Base-by-base conservation (phyloP, 2,797 vertebrate species). In the Girardinus metallicus region DNA sequence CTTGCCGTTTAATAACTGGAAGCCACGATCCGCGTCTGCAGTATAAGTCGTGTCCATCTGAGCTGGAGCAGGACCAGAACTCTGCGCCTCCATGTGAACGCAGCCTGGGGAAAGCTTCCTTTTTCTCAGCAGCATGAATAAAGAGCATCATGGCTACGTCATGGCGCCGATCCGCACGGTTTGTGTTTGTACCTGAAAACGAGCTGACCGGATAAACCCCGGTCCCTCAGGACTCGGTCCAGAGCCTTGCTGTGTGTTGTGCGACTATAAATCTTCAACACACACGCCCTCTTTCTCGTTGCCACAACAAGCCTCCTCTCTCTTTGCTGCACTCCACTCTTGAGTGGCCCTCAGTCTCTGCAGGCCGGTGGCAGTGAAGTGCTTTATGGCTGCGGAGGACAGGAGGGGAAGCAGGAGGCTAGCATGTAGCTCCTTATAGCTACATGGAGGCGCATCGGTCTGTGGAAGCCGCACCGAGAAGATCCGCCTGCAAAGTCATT, bases 361-460 rank as follows among this genome's bases (percentile, higher is more conserved):
- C 80, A 81, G 80, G 80, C 82, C 80, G 41, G 83, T 82, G 83
- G 85, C 91, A 92, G 93, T 93, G 86, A 91, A 91, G 89, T 90
- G 84, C 85, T 94, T 94, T 94, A 92, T 90, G 86, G 90, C 82
- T 82, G 88, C 70, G 78, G 82, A 82, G 88, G 87, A 87, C 75
- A 74, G 78, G 83, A 84, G 89, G 80, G 80, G 89, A 91, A 51
- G 43, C 44, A 57, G 79, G 81, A 90, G 87, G 92, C 87, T 47
- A 88, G 83, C 76, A 78, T 87, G 86, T 88, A 91, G 89, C 89
- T 94, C 93, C 92, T 87, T 82, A 79, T 78, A 75, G 81, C 74
- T 49, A 77, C 51, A 64, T 44, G 31, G 76, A 82, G 87, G 74
- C 76, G 75, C 4, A 2, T 74, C 60, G 64, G 76, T 68, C 83